Percentiles rank a stretch among this genome's conserved stretches.
phyloP scores from a whole-genome alignment of 1,140 invertebrate species.

The Cardiocondyla obscurior region DNA sequence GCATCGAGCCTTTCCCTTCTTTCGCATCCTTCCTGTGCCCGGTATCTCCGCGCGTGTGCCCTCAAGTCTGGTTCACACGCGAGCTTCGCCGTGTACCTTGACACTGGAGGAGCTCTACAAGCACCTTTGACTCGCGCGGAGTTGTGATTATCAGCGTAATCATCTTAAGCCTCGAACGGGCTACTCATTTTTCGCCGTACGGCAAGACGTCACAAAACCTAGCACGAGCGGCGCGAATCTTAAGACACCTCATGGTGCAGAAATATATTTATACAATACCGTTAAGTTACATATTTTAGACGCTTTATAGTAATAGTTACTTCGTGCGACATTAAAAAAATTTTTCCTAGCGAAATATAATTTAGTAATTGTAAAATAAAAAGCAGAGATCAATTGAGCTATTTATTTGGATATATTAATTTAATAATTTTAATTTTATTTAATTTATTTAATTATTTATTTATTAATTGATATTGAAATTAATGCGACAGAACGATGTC shows the following conservation, averaged over 20 bases:
- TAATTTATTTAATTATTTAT: too few species aligned
- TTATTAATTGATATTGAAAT: too few species aligned
- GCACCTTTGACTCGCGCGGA: constrained; percentile 23
- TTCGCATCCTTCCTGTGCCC: constrained; percentile 58
- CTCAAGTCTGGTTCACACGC: constrained; percentile 65
- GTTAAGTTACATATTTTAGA: background rate
- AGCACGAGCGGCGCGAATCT: background rate
- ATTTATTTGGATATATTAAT: too few species aligned
- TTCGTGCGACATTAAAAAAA: too few species aligned
- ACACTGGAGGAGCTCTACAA: constrained; percentile 11
- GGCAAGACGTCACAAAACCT: background rate
- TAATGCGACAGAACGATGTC: background rate
- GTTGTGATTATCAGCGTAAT: constrained; percentile 23
- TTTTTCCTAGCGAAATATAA: too few species aligned
- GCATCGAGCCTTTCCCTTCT: constrained; percentile 57
- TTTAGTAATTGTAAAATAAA: too few species aligned
- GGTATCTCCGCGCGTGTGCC: constrained; percentile 56
- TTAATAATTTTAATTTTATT: background rate
- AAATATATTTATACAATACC: background rate
- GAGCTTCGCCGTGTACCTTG: constrained; percentile 8
- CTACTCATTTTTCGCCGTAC: constrained; percentile 2
- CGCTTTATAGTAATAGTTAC: background rate
- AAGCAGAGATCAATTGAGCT: too few species aligned
- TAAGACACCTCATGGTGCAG: background rate
- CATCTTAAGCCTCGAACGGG: background rate